A percentile compares a stretch with the other conserved stretches of the same genome.
Evolutionary conservation across 2,888 invertebrate species (phyloP).

Genomic region (Anarsia innoxiella): DNA sequence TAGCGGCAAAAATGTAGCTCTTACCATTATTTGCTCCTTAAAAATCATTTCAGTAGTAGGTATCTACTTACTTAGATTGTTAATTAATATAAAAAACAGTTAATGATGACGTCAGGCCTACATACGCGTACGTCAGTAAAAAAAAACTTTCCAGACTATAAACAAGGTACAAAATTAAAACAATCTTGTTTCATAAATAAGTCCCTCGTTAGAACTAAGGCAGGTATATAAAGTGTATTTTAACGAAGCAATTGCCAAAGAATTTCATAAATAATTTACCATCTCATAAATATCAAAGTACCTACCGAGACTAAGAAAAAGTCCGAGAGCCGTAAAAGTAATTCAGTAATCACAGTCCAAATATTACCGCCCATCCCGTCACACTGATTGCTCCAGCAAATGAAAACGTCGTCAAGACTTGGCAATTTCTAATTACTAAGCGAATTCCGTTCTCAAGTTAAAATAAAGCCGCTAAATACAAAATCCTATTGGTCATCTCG

Average conservation of each 20-base stretch:
- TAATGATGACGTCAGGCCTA: no score
- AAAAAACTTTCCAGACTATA: no score
- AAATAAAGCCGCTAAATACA: constrained; percentile 54
- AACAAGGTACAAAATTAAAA: not conserved
- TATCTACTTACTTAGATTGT: no score
- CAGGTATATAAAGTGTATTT: not conserved
- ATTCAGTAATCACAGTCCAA: constrained; percentile 26
- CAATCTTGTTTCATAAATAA: not conserved
- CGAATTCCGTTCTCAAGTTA: constrained; percentile 41
- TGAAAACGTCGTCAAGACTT: constrained; percentile 35
- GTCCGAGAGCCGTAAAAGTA: constrained; percentile 24
- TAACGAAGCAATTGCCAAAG: constrained; percentile 2
- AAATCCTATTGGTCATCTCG: constrained; percentile 70
- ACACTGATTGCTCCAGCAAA: constrained; percentile 46
- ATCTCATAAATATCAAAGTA: constrained; percentile 8
- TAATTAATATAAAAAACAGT: no score
- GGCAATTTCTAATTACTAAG: constrained; percentile 50
- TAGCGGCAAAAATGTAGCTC: not conserved
- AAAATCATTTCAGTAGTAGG: no score
- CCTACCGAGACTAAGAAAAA: constrained; percentile 10
- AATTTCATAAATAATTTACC: constrained; percentile 5
- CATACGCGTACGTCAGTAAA: no score
- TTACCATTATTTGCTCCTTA: no score
- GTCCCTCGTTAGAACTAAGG: no score
- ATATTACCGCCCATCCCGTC: constrained; percentile 41